Base-by-base conservation (phyloP, 2,888 invertebrate genomes). In the Diaprepes abbreviatus region DNA sequence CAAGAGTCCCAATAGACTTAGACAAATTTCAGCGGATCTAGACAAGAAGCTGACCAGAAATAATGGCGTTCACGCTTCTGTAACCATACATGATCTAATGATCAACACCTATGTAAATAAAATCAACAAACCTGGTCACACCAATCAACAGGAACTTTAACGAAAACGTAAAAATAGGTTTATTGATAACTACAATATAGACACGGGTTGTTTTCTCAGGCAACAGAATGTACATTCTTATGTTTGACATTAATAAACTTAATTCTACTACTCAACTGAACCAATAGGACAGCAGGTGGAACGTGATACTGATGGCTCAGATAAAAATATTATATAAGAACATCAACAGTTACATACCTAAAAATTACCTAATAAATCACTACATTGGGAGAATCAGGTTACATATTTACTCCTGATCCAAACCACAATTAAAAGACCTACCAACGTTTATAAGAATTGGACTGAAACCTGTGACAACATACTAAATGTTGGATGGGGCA, bases 11-110 rank as follows among this genome's bases (percentile, higher is more conserved):
- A 54, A 9, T 6, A 54, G 16, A 38, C 36, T 14, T 14, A 38
- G n/a, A n/a, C n/a, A n/a, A n/a, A n/a, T n/a, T n/a, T 36, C 36
- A 12, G 2, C 36, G 2, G 36, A 36, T 4, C 36, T 36, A 7
- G 36, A 36, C 12, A 36, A 36, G 14, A n/a, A 36, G 12, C 3
- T 36, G 3, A 12, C 14, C 2, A 36, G 12, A 14, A 36, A 36
- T 14, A 36, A 36, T 14, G 12, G 36, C 12, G 12, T 36, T 36
- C 36, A 36, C 9, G n/a, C 14, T 5, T 14, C 36, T 1, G 36
- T 36, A 36, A 71, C 71, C 6, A 67, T 71, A 3, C 66, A 63
- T 28, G 71, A 71, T 17, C 19, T 36, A 3, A 71, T 71, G 1
- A 58, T 67, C 4, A 55, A 68, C 36, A 63, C 43, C 0, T 71